Evolutionary conservation across 2,797 vertebrate species (phyloP).

Genomic region (Anableps anableps): DNA sequence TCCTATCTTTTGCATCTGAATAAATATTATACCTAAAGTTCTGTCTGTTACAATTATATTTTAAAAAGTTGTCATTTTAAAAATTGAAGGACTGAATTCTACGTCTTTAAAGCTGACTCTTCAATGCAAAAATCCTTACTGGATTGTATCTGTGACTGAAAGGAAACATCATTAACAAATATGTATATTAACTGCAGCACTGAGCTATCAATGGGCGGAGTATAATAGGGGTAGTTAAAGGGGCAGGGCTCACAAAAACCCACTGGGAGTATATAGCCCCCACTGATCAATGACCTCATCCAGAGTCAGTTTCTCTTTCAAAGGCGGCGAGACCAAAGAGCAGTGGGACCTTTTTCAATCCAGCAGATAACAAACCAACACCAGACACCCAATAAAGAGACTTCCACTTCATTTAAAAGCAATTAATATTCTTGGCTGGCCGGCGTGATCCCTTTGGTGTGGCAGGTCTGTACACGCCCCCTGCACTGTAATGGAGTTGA

Average conservation of each 20-base stretch:
- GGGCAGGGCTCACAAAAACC: constrained; percentile 76
- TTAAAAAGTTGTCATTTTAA: not conserved
- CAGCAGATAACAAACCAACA: constrained; percentile 86
- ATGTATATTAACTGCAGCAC: constrained; percentile 74
- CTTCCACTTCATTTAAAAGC: constrained; percentile 89
- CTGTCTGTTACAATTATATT: not conserved
- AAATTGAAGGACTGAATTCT: not conserved
- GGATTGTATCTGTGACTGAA: constrained; percentile 40
- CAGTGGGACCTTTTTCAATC: constrained; percentile 76
- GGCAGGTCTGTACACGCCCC: constrained; percentile 85
- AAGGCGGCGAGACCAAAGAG: constrained; percentile 85
- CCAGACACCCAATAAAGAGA: constrained; percentile 88
- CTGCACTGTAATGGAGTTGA: constrained; percentile 83
- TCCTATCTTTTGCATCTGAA: not conserved
- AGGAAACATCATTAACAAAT: constrained; percentile 73
- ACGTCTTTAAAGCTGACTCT: constrained; percentile 5
- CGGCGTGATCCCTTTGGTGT: constrained; percentile 83
- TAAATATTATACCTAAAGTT: no score
- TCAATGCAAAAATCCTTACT: constrained; percentile 41
- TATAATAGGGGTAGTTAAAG: constrained; percentile 79
- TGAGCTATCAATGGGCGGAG: constrained; percentile 63
- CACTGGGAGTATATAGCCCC: constrained; percentile 75
- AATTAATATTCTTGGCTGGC: constrained; percentile 87
- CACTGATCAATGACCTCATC: constrained; percentile 82
- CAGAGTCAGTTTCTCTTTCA: constrained; percentile 80